Base-by-base conservation (phyloP, 2,113 vertebrate species). In the Chitala chitala region DNA sequence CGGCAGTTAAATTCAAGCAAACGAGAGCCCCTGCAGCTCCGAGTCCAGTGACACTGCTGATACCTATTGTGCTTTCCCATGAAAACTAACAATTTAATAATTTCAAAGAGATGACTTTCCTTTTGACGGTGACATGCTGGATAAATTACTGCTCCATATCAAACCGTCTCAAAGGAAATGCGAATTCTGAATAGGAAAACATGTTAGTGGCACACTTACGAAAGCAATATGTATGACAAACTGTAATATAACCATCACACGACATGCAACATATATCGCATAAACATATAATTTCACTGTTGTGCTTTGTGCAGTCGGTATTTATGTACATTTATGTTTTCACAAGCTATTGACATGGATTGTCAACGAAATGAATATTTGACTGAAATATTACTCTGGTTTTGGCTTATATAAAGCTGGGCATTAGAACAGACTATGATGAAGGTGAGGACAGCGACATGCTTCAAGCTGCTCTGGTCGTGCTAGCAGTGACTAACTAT, bases 381-480 rank as follows among this genome's bases (percentile, higher is more conserved):
- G 64, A 68, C 22, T 42, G 15, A 68, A 68, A 24, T 46, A 42
- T 46, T 68, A 46, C 26, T 46, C 26, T 46, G 64, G 24, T 46
- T 26, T 69, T 48, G 65, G 33, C 22, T 36, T n/a, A 73, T 50
- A 73, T 61, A 64, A 48, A 64, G 26, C 3, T n/a, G 26, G 22
- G 29, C 42, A 36, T 51, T 50, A 22, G 6, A 56, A 53, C 51
- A 10, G 26, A 63, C 24, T 26, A 13, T 54, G 78, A 78, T 82
- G 71, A 78, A 78, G 72, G 75, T 75, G 70, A 38, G 64, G 72
- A 73, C 61, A 53, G 50, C 76, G 77, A 82, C 73, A 64, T 76
- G 74, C 64, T 65, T 75, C 73, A 55, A 77, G 81, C 74, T 56
- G 69, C 51, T 1, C 29, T 50, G 20, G 44, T 51, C 69, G 70